These are phyloP conservation scores for Leptopilina myrica DNA, from an alignment of 2,888 invertebrate species.

Conservation along the genomic window DNA sequence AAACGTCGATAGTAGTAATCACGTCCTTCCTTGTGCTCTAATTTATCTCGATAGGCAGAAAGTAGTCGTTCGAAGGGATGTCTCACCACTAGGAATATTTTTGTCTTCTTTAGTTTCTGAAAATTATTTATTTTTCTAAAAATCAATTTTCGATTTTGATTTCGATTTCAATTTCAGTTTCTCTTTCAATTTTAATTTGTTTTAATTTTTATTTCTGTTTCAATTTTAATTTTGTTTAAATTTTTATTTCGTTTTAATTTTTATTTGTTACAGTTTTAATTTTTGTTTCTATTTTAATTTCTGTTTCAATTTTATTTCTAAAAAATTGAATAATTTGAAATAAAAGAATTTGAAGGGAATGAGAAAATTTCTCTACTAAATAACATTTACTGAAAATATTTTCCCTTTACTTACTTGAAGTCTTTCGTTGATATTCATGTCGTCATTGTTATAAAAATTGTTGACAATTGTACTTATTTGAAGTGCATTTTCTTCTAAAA, in stretches of 20 bases:
- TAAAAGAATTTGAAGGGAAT: no score
- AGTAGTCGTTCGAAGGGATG: conserved; percentile 79
- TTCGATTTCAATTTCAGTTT: not conserved
- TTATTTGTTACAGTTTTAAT: no score
- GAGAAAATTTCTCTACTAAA: no score
- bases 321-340: no score
- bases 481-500: conserved; percentile 57
- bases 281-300: no score
- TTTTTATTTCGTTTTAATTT: not conserved
- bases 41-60: conserved; percentile 79
- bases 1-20: conserved; percentile 71
- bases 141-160: not conserved
- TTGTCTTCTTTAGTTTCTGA: conserved; percentile 61
- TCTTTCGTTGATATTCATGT: conserved; percentile 55
- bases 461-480: conserved; percentile 67
- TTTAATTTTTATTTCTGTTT: not conserved
- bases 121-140: conserved; percentile 45
- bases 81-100: conserved; percentile 76
- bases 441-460: conserved; percentile 62
- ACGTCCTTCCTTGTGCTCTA: conserved; percentile 70
- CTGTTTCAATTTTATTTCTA: no score
- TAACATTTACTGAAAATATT: not conserved
- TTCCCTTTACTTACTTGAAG: conserved; percentile 55
- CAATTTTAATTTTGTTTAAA: not conserved
- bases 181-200: not conserved